A percentile compares a stretch with the other conserved stretches of the same genome.
Conservation (phyloP, 2,888 invertebrate genomes). For the Noctua fimbriata region DNA sequence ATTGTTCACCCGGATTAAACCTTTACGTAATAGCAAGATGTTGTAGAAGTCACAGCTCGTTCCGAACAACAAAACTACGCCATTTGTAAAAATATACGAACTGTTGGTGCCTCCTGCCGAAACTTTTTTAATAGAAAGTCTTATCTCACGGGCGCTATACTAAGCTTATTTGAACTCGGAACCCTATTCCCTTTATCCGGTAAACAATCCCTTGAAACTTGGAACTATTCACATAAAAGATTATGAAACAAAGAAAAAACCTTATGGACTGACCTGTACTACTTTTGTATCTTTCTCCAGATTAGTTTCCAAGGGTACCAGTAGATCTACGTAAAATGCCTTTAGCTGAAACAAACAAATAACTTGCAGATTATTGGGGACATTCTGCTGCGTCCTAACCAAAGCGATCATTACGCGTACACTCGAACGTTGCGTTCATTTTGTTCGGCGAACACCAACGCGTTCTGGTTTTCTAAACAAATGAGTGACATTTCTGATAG, state of each 20-base stretch:
- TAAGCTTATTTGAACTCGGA: constrained; percentile 78
- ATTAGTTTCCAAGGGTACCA: constrained; percentile 98
- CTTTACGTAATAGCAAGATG: constrained; percentile 1
- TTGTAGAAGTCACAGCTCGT: constrained; percentile 35
- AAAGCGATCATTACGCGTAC: not conserved
- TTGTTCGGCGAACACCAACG: not conserved
- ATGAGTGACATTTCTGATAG: not conserved
- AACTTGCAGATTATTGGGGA: constrained; percentile 70
- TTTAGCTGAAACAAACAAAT: constrained; percentile 93
- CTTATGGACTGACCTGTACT: constrained; percentile 93
- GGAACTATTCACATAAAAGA: constrained; percentile 75
- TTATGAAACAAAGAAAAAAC: constrained; percentile 76
- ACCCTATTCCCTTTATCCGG: constrained; percentile 74
- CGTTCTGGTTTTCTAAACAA: not conserved
- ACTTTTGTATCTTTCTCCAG: constrained; percentile 98
- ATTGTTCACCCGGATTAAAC: not conserved
- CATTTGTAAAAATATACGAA: constrained; percentile 55
- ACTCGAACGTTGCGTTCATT: not conserved
- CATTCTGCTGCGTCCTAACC: constrained; percentile 35
- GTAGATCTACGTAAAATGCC: constrained; percentile 97
- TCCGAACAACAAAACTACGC: constrained; percentile 51
- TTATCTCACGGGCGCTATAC: constrained; percentile 76
- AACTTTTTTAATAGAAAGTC: constrained; percentile 84
- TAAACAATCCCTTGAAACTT: constrained; percentile 80
- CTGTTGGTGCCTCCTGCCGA: constrained; percentile 58